Evolutionary conservation across 2,888 invertebrate genomes (phyloP).

Genomic region (Temnothorax rugatulus): DNA sequence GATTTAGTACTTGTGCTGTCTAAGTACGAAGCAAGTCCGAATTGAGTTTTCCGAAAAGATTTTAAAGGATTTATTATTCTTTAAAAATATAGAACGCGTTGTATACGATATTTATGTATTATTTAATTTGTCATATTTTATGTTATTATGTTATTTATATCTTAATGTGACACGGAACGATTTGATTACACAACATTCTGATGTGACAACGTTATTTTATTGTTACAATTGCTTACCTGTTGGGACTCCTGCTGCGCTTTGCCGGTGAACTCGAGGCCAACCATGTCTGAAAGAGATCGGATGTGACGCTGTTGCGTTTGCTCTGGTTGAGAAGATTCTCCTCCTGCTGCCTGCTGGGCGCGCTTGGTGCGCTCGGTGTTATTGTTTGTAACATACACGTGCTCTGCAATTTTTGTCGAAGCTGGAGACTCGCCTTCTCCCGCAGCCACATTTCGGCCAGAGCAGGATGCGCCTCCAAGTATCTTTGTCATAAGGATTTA

Average conservation of each 20-base stretch:
- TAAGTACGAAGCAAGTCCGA: background rate
- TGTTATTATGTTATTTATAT: constrained; percentile 2
- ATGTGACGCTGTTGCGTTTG: constrained; percentile 91
- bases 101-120: background rate
- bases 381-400: constrained; percentile 67
- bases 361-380: constrained; percentile 65
- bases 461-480: constrained; percentile 89
- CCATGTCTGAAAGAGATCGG: constrained; percentile 95
- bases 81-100: background rate
- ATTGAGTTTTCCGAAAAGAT: background rate
- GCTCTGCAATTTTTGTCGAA: constrained; percentile 88
- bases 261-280: constrained; percentile 91
- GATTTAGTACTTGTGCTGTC: background rate
- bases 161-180: background rate
- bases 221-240: constrained; percentile 78
- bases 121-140: background rate
- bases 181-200: background rate
- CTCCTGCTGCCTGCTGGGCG: constrained; percentile 87
- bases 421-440: constrained; percentile 91
- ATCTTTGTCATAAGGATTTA: constrained; percentile 71
- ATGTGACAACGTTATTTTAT: background rate
- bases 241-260: constrained; percentile 87
- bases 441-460: constrained; percentile 92
- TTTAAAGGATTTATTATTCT: background rate
- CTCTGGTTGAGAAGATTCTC: constrained; percentile 79